phyloP scores from a whole-genome alignment of 2,113 vertebrate species.

The Montifringilla adamsi region DNA sequence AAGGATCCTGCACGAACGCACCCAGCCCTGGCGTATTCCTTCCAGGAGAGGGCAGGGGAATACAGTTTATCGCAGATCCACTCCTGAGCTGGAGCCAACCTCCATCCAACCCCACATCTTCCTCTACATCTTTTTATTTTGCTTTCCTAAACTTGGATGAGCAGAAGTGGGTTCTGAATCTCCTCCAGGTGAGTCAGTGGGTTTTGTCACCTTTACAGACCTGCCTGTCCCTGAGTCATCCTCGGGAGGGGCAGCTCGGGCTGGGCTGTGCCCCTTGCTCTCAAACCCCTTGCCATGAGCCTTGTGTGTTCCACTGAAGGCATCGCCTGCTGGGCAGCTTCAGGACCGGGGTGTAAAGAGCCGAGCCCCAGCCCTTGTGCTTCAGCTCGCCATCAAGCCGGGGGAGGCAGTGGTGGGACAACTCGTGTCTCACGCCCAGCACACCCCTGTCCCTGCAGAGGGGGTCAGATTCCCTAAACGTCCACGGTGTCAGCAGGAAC shows the following conservation, averaged over 20 bases:
- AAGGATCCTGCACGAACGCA: background rate
- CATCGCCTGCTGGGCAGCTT: background rate
- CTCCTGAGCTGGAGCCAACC: background rate
- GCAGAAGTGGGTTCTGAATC: background rate
- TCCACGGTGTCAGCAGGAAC: background rate
- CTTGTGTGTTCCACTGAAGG: background rate
- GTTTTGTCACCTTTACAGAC: background rate
- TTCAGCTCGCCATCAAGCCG: background rate
- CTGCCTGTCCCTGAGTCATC: background rate
- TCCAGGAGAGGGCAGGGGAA: slow-evolving; percentile 69
- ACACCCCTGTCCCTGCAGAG: background rate
- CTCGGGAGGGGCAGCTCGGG: background rate
- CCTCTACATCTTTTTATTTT: background rate
- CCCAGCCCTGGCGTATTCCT: slow-evolving; percentile 43
- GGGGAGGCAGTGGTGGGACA: background rate
- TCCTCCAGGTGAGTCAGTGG: background rate
- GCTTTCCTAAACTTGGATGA: background rate
- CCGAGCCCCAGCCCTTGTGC: background rate
- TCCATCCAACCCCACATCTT: background rate
- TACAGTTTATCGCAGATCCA: slow-evolving; percentile 36
- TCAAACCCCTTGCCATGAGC: background rate
- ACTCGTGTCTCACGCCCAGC: background rate
- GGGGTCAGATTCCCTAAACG: accelerated
- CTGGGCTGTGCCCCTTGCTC: background rate
- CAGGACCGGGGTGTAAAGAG: background rate